These are phyloP conservation scores for Eidolon helvum DNA, from an alignment of 2,113 vertebrate genomes.

Conservation along the genomic window DNA sequence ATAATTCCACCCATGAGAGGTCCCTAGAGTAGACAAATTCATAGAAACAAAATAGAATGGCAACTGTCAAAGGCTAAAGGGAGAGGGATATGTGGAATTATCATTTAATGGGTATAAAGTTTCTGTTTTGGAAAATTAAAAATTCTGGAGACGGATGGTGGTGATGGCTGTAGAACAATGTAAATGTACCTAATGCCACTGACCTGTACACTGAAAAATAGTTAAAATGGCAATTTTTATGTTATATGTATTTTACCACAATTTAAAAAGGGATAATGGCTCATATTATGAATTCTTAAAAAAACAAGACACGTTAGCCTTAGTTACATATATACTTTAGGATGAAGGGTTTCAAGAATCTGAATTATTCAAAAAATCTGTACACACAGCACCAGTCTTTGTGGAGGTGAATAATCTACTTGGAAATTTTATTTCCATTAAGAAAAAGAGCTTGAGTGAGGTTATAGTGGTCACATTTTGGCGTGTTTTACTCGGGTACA, in stretches of 20 bases:
- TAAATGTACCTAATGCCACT: neutral
- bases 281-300: neutral
- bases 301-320: neutral
- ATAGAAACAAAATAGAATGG: neutral
- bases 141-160: neutral
- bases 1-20: neutral
- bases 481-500: neutral
- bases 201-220: neutral
- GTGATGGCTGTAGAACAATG: neutral
- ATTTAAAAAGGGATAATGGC: neutral
- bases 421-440: neutral
- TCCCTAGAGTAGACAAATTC: neutral
- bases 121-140: neutral
- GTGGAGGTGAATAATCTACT: neutral
- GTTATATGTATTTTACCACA: neutral
- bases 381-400: neutral
- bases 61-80: neutral
- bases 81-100: neutral
- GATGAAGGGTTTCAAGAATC: neutral
- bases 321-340: neutral
- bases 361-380: conserved; percentile 10
- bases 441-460: neutral
- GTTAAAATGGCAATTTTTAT: neutral
- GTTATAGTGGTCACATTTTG: neutral
- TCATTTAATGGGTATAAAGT: neutral